These are phyloP conservation scores for Alfaro cultratus DNA, from an alignment of 2,797 vertebrate genomes.

Conservation along the genomic window DNA sequence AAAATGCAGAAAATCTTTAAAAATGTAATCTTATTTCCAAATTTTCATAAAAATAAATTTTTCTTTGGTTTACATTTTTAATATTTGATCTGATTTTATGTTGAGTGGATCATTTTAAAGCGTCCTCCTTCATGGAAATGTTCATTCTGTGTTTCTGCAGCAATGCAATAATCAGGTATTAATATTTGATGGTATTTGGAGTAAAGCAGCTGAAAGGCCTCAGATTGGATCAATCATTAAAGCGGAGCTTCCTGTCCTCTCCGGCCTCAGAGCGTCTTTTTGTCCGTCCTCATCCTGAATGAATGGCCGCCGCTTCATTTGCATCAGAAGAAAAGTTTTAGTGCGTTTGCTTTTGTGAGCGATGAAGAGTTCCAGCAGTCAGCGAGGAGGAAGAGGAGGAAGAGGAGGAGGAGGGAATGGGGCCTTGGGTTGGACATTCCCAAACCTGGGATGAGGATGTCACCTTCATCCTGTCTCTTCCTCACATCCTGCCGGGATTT, in stretches of 20 bases:
- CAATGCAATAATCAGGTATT: neutral
- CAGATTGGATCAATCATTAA: neutral
- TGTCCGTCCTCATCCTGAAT: slow-evolving; percentile 77
- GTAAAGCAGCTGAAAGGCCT: neutral
- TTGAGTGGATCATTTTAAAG: slow-evolving; percentile 77
- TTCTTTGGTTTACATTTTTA: neutral
- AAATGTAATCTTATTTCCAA: neutral
- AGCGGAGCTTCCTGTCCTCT: neutral
- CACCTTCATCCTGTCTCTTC: slow-evolving; percentile 89
- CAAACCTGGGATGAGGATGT: slow-evolving; percentile 84
- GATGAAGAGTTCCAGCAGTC: slow-evolving; percentile 91
- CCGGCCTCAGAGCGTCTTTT: neutral
- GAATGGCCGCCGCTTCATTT: slow-evolving; percentile 83
- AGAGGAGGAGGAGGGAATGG: slow-evolving; percentile 83
- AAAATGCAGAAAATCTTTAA: neutral
- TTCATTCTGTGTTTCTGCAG: neutral
- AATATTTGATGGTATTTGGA: neutral
- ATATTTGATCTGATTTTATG: slow-evolving; percentile 5
- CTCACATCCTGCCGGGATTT: slow-evolving; percentile 62
- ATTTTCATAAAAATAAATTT: neutral
- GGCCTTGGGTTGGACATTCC: slow-evolving; percentile 82
- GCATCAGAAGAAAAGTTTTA: slow-evolving; percentile 95
- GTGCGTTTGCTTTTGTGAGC: slow-evolving; percentile 91
- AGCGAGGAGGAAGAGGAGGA: slow-evolving; percentile 69
- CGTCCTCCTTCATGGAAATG: neutral